Percentiles rank a stretch among this genome's conserved stretches.
Evolutionary conservation across 2,113 vertebrate genomes (phyloP).

Genomic region (Petaurus breviceps): DNA sequence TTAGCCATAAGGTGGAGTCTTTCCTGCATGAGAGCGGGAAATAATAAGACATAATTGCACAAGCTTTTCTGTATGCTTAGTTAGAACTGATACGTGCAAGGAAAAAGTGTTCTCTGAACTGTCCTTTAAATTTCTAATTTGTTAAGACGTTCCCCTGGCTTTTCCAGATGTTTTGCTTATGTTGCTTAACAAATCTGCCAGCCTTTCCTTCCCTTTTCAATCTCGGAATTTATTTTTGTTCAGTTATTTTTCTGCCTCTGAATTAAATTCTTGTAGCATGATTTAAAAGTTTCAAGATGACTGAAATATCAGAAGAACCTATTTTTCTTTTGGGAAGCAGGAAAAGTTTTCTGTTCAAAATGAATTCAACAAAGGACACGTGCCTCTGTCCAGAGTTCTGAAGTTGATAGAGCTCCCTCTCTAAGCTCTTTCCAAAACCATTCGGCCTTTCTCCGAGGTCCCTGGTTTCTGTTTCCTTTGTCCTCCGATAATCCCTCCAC

Average conservation of each 20-base stretch:
- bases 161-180: background rate
- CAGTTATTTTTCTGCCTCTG: slow-evolving; percentile 25
- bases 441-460: background rate
- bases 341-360: background rate
- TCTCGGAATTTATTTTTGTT: background rate
- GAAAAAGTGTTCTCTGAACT: slow-evolving; percentile 4
- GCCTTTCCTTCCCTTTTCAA: background rate
- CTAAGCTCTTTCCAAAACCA: background rate
- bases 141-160: background rate
- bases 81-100: slow-evolving; percentile 15
- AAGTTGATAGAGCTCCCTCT: slow-evolving; percentile 6
- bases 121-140: background rate
- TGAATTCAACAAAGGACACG: background rate
- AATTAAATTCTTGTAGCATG: slow-evolving; percentile 5
- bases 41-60: background rate
- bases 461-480: background rate
- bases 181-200: background rate
- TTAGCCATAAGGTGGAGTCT: background rate
- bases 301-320: background rate
- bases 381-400: slow-evolving; percentile 56
- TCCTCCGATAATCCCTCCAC: background rate
- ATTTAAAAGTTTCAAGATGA: background rate
- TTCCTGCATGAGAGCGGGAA: background rate
- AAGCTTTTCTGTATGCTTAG: background rate
- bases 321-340: background rate